Percentiles rank a stretch among this genome's conserved stretches.
These are phyloP conservation scores for Neosalanx taihuensis DNA, from an alignment of 2,797 vertebrate species.

Conservation along the genomic window DNA sequence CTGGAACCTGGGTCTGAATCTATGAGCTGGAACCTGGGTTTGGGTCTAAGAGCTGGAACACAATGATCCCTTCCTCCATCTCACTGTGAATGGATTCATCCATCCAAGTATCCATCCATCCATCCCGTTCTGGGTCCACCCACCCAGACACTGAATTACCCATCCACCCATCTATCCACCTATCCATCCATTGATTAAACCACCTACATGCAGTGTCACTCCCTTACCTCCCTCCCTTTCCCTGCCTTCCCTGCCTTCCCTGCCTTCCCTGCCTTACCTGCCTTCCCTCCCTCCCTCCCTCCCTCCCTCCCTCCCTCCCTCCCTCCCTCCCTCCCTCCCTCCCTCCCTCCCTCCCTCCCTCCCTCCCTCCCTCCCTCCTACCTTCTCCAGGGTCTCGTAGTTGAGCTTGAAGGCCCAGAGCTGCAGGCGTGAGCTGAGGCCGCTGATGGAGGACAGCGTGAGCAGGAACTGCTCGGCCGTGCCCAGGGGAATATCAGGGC, in stretches of 20 bases:
- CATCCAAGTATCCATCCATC: background rate
- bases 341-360: too few species aligned
- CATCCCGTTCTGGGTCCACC: background rate
- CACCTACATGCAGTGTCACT: background rate
- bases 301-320: too few species aligned
- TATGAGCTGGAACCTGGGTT: too few species aligned
- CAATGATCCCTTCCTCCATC: too few species aligned
- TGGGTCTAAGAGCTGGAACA: too few species aligned
- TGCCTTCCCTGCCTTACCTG: too few species aligned
- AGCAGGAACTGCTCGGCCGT: slow-evolving; percentile 95
- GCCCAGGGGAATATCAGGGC: slow-evolving; percentile 87
- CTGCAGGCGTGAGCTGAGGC: slow-evolving; percentile 82
- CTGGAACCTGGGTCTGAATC: too few species aligned
- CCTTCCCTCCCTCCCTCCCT: too few species aligned
- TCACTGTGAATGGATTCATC: background rate
- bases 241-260: too few species aligned
- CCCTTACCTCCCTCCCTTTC: too few species aligned
- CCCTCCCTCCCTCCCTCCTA: slow-evolving; percentile 34
- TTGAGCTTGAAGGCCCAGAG: slow-evolving; percentile 98
- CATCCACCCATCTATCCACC: background rate
- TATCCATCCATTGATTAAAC: background rate
- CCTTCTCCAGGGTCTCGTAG: slow-evolving; percentile 93
- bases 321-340: too few species aligned
- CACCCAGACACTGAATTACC: background rate
- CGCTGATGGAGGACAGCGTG: slow-evolving; percentile 88